These are phyloP conservation scores for Serranus cabrilla DNA, from an alignment of 2,797 vertebrate genomes.

Conservation along the genomic window DNA sequence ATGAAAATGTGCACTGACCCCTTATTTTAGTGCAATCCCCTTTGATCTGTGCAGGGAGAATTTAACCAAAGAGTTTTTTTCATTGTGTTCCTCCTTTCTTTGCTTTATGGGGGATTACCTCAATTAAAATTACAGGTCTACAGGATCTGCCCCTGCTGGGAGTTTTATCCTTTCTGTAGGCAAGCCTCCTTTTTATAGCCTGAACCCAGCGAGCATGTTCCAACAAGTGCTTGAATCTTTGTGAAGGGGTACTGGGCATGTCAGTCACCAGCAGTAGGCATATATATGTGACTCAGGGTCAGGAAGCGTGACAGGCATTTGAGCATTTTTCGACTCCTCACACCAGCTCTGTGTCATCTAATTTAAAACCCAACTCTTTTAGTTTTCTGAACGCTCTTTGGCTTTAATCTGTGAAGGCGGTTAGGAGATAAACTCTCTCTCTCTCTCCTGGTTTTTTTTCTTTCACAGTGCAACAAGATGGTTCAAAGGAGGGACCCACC, in stretches of 20 bases:
- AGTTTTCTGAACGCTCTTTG: conserved; percentile 38
- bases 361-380: conserved; percentile 26
- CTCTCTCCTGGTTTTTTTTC: conserved; percentile 14
- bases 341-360: conserved; percentile 30
- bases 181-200: conserved; percentile 72
- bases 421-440: conserved; percentile 35
- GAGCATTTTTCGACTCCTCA: conserved; percentile 37
- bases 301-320: conserved; percentile 54
- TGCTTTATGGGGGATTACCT: conserved; percentile 80
- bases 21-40: conserved; percentile 33
- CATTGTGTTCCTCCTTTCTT: conserved; percentile 53
- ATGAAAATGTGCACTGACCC: conserved; percentile 35
- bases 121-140: conserved; percentile 83
- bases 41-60: conserved; percentile 57
- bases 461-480: conserved; percentile 75
- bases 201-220: conserved; percentile 72
- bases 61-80: conserved; percentile 46
- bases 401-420: conserved; percentile 18
- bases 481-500: conserved; percentile 92
- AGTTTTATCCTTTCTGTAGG: conserved; percentile 77
- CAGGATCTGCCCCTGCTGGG: conserved; percentile 76
- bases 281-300: conserved; percentile 43
- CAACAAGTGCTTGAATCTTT: conserved; percentile 72
- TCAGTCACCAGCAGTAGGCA: conserved; percentile 76
- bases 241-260: conserved; percentile 61